phyloP scores from a whole-genome alignment of 2,113 vertebrate genomes.

The Cochlearius cochlearius region DNA sequence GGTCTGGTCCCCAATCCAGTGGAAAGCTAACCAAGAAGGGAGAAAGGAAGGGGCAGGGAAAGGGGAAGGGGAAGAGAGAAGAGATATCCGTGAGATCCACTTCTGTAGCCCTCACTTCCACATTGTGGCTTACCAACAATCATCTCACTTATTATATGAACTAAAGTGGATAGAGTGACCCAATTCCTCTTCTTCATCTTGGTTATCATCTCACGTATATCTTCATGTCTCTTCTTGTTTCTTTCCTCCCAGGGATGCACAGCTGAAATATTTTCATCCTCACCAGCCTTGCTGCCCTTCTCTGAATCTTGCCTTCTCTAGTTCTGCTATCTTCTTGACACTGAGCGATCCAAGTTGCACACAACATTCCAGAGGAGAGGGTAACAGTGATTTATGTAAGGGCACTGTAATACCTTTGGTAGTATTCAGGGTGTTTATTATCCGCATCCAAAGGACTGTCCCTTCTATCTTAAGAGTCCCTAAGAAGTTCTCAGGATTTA shows the following conservation, averaged over 20 bases:
- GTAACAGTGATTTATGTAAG: not conserved
- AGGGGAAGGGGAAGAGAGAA: not conserved
- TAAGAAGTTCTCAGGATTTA: not conserved
- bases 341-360: not conserved
- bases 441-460: not conserved
- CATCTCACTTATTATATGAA: not conserved
- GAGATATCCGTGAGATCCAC: not conserved
- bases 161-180: not conserved
- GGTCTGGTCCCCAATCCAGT: not conserved
- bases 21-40: not conserved
- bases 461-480: not conserved
- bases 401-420: not conserved
- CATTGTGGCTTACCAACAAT: not conserved
- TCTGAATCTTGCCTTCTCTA: not conserved
- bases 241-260: not conserved
- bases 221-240: not conserved
- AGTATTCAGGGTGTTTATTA: not conserved
- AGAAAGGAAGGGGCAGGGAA: not conserved
- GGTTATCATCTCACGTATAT: not conserved
- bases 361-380: not conserved
- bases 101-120: not conserved
- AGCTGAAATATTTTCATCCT: not conserved
- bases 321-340: not conserved
- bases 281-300: not conserved
- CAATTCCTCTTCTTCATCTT: not conserved